These are phyloP conservation scores for Athalia rosae DNA, from an alignment of 2,888 invertebrate species.

Conservation along the genomic window DNA sequence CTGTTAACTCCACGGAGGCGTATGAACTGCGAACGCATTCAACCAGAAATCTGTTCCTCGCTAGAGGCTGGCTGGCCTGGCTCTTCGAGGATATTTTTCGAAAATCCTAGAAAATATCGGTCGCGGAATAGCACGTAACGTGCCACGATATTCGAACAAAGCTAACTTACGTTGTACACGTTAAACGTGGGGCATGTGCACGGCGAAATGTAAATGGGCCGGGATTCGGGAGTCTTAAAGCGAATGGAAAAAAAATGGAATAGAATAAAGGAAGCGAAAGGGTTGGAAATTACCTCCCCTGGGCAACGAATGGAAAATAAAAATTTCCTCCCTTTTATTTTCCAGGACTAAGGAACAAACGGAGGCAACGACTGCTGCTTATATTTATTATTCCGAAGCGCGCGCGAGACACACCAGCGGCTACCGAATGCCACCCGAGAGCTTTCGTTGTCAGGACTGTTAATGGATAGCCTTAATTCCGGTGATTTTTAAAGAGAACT, in stretches of 20 bases:
- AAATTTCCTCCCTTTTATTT: neutral
- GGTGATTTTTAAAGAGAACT: constrained; percentile 35
- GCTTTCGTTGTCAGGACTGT: constrained; percentile 23
- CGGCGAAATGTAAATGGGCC: neutral
- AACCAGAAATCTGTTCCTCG: no score
- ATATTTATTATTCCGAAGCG: constrained; percentile 22
- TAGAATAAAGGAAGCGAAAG: neutral
- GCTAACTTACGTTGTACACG: neutral
- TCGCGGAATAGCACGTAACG: no score
- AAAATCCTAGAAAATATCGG: no score
- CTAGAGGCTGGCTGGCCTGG: no score
- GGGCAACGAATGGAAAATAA: neutral
- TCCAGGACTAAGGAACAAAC: neutral
- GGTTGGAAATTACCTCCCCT: neutral
- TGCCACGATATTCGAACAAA: no score
- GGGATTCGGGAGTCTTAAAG: no score
- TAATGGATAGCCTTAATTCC: constrained; percentile 32
- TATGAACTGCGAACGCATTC: no score
- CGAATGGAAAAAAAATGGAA: neutral
- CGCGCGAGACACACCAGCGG: neutral
- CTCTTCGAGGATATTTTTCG: no score
- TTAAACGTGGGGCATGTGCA: neutral
- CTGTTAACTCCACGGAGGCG: neutral
- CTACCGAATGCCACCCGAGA: neutral
- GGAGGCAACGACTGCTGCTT: neutral